Evolutionary conservation across 2,113 vertebrate genomes (phyloP).

Genomic region (Ifrita kowaldi): DNA sequence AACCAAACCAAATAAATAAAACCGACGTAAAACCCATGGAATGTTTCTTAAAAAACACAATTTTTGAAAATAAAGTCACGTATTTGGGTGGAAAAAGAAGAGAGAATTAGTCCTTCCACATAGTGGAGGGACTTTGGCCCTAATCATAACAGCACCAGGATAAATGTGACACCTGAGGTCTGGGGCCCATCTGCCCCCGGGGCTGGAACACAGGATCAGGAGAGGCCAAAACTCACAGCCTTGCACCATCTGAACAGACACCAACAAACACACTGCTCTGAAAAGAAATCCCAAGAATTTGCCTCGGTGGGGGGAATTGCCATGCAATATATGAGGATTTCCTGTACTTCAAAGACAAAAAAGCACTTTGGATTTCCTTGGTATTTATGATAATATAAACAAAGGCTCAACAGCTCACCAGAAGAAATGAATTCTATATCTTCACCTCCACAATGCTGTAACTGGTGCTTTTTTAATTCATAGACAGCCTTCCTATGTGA

Average conservation of each 20-base stretch:
- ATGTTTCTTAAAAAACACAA: not conserved
- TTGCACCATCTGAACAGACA: not conserved
- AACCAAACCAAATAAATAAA: not conserved
- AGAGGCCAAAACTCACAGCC: not conserved
- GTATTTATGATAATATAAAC: not conserved
- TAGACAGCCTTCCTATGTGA: not conserved
- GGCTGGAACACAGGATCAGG: not conserved
- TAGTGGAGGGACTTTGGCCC: not conserved
- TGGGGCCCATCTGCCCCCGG: not conserved
- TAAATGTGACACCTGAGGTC: not conserved
- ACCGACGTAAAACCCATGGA: not conserved
- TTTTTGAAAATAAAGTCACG: not conserved
- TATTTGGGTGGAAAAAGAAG: not conserved
- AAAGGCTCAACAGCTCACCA: not conserved
- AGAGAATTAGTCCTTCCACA: not conserved
- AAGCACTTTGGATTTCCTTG: not conserved
- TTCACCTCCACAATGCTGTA: not conserved
- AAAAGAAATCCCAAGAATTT: not conserved
- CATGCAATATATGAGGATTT: not conserved
- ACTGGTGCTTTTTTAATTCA: not conserved
- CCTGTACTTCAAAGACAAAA: not conserved
- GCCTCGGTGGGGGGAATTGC: not conserved
- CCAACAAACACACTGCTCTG: not conserved
- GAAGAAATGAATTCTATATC: not conserved
- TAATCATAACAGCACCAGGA: not conserved